Evolutionary conservation across 2,797 vertebrate species (phyloP).

Genomic region (Cryptoblepharus egeriae): DNA sequence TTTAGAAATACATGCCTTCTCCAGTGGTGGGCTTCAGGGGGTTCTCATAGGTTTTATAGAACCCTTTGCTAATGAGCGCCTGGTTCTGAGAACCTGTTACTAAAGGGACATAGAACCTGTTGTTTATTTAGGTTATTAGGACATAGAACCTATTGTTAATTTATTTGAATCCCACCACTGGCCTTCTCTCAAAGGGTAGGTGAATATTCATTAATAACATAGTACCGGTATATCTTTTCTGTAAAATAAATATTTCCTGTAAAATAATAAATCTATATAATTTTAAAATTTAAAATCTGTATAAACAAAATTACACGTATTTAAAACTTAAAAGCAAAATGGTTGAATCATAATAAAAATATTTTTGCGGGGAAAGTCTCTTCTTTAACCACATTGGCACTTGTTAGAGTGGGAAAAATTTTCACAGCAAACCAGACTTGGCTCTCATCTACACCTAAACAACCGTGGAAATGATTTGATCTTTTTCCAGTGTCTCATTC

Average conservation of each 20-base stretch:
- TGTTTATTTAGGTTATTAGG: too few relatives aligned
- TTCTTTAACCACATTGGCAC: neutral
- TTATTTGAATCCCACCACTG: too few relatives aligned
- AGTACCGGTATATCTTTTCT: neutral
- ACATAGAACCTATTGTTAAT: too few relatives aligned
- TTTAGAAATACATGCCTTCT: neutral
- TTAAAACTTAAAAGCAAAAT: neutral
- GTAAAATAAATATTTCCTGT: neutral
- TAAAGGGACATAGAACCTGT: too few relatives aligned
- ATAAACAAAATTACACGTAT: neutral
- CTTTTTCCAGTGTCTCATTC: constrained; percentile 6
- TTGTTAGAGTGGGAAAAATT: neutral
- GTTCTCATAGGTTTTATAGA: too few relatives aligned
- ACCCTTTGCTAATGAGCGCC: too few relatives aligned
- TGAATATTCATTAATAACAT: neutral
- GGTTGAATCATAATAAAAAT: neutral
- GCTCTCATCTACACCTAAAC: neutral
- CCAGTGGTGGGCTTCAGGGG: too few relatives aligned
- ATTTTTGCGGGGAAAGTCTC: neutral
- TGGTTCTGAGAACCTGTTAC: too few relatives aligned
- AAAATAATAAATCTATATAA: too few relatives aligned
- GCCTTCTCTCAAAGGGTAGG: neutral
- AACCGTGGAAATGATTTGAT: neutral
- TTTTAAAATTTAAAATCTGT: neutral
- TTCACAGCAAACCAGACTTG: neutral